Evolutionary conservation across 2,888 invertebrate genomes (phyloP), one percentile per base, ranked within the genome.

Genomic region (Geophilus truncorum): DNA sequence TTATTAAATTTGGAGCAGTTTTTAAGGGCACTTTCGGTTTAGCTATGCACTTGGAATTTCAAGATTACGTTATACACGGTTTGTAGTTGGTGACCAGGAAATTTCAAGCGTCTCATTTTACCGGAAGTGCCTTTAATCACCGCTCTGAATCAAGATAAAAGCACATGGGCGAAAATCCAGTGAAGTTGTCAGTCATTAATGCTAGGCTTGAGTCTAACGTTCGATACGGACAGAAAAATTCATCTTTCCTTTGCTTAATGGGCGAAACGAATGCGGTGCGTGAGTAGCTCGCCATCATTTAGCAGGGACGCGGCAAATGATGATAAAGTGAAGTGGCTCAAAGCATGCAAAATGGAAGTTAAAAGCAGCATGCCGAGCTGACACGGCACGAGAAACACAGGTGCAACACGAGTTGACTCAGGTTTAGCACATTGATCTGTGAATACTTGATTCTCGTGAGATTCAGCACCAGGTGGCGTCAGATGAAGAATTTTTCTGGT

Each of bases 321-420:
- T 62, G 21, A 62, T 62, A 62, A 62, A 62, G 23, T 62, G 57
- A 23, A 23, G 6, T 62, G 10, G 57, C 21, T 62, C n/a, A n/a
- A 21, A 57, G 57, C 57, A 57, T 57, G 57, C 57, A 57, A 57
- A 57, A 57, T 57, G 57, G n/a, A 57, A 57, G 57, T 57, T 57
- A 62, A 62, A 62, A 62, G 21, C 21, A 23, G 21, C 21, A 40
- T 1, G 21, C n/a, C 57, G 21, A 62, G 57, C 57, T 62, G n/a
- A n/a, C n/a, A n/a, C n/a, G 57, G 57, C 57, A 62, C 21, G 18
- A 1, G 57, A 62, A 21, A 62, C 57, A 62, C 57, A 18, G 18
- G 57, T n/a, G 21, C 10, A 18, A 23, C 57, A 62, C 23, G 57
- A 62, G 23, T 18, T 10, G 57, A 10, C 57, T 0, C 40, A n/a